Evolutionary conservation across 2,113 vertebrate species (phyloP), one percentile per base, ranked within the genome.

Genomic region (Osmerus eperlanus): DNA sequence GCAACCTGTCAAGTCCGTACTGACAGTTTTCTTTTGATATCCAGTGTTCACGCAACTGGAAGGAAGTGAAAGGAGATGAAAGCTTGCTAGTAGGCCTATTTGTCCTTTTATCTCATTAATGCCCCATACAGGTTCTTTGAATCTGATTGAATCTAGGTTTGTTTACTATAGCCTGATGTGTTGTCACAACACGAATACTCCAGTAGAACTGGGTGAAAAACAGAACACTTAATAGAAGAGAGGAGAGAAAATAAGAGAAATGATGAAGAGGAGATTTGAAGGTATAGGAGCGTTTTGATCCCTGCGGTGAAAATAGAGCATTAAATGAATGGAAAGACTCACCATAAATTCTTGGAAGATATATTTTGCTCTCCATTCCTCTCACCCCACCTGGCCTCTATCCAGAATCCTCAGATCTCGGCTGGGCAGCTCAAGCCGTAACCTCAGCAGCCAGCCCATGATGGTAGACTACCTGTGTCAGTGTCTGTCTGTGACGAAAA

Each of bases 341-440:
- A 47, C 9, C 41, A 9, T 47, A 47, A 47, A 9, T 9, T 47
- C 41, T 47, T 12, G 41, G 41, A 11, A 47, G 41, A 2, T 9
- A 11, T 12, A 47, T 47, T 12, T 47, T 2, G 7, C 8, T 47
- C 9, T 47, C 41, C 55, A 56, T 18, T 64, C 28, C 29, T 59
- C 72, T 54, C 2, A 58, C 54, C 12, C 51, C 53, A 65, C 63
- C 59, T 65, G 55, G 32, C 53, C 67, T 54, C n/a, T 4, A 32
- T 41, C 71, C 67, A 25, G 51, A 29, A 11, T 5, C 16, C 63
- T 77, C 75, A 78, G 70, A 85, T 77, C 71, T 74, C 21, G n/a
- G 15, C 78, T 41, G 21, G 77, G 76, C 70, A 70, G 71, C 70
- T 47, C 8, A 12, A 56, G 66, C 53, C 18, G 54, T 55, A 25